phyloP scores from a whole-genome alignment of 2,797 vertebrate species.

The Myotis findleyi region DNA sequence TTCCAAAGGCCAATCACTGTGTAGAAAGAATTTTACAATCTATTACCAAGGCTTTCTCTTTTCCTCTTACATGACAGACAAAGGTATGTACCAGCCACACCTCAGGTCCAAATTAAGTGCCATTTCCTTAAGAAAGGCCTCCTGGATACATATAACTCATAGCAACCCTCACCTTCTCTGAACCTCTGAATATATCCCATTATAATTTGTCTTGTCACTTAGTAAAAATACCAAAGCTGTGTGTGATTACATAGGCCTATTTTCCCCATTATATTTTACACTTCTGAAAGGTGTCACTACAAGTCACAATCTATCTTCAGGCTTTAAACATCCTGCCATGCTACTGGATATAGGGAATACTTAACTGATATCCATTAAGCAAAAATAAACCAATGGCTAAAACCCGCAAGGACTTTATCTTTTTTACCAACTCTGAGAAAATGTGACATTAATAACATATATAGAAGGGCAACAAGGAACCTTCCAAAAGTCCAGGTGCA shows the following conservation, averaged over 20 bases:
- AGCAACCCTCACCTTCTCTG: background rate
- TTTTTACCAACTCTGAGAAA: background rate
- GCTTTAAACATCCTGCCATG: background rate
- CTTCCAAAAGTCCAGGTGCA: background rate
- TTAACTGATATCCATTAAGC: background rate
- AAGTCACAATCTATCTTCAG: background rate
- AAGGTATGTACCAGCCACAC: fast-evolving
- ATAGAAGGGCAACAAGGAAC: background rate
- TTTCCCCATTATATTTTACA: background rate
- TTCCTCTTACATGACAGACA: background rate
- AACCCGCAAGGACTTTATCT: background rate
- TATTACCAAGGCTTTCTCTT: background rate
- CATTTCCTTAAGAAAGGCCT: background rate
- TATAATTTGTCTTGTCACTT: background rate
- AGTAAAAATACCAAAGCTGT: background rate
- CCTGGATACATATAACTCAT: background rate
- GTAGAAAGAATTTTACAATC: background rate
- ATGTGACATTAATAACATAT: background rate
- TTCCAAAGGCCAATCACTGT: background rate
- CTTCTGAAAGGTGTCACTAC: background rate
- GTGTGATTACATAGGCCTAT: background rate
- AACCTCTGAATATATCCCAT: background rate
- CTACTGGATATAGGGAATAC: background rate
- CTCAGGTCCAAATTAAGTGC: background rate
- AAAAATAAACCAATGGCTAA: background rate